Base-by-base conservation (phyloP, 1,140 invertebrate species). In the Brachionus paranguensis region DNA sequence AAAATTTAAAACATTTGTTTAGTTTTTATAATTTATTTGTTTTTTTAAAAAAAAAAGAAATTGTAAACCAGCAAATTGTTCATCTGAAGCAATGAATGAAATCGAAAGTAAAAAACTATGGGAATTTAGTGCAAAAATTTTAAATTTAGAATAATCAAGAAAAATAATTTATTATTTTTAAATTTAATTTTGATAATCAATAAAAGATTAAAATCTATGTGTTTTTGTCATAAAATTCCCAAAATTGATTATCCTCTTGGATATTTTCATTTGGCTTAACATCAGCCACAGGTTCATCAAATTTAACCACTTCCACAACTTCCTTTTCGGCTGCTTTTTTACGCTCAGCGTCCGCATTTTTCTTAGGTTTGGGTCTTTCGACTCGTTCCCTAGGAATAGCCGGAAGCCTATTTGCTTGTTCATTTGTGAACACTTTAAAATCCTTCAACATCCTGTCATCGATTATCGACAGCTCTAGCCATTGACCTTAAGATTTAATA, bases 41-140 rank as follows among this genome's bases (percentile, higher is more conserved):
- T 79, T 14, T 55, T 50, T 47, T 47, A 50, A 79, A 79, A 47
- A 12, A 79, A 79, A 50, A 79, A 79, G 76, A 12, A 79, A 79
- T 24, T 79, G 76, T 41, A 55, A 64, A 41, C 50, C 55, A 50
- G n/a, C 76, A 12, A 79, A 27, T n/a, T 55, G 50, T 33, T 79
- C 76, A 6, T 24, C 43, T 7, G 55, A 83, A 68, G 79, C 53
- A 37, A 12, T 33, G 37, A 24, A 83, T 70, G 79, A 83, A 37
- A 10, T 37, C 2, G 20, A 24, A 45, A 53, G 41, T 27, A 83
- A 68, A 37, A 41, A 27, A 65, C 33, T 83, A 27, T 83, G 79
- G 79, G 60, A 83, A 8, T 43, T 64, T 45, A 47, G 41, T 29
- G 14, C 33, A 12, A 68, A 83, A 27, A 24, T 79, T 17, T 55